Evolutionary conservation across 2,113 vertebrate species (phyloP).

Genomic region (Carollia perspicillata): DNA sequence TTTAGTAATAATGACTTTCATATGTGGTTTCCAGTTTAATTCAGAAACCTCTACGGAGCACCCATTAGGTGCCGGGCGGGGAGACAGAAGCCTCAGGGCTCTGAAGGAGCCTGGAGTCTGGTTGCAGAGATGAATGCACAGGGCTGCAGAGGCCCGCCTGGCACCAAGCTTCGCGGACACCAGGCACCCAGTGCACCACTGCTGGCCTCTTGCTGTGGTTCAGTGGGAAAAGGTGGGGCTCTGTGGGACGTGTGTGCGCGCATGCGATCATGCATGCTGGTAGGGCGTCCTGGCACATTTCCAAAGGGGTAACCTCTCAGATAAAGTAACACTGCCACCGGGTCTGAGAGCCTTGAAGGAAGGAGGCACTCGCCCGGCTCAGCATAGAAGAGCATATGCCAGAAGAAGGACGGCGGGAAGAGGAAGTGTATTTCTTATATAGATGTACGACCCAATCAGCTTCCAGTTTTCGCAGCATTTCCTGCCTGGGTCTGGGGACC

Average conservation of each 20-base stretch:
- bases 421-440: background rate
- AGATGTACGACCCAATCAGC: background rate
- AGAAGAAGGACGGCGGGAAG: background rate
- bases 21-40: background rate
- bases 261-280: background rate
- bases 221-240: background rate
- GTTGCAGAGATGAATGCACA: background rate
- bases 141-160: rapidly evolving
- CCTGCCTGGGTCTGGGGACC: background rate
- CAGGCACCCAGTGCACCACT: background rate
- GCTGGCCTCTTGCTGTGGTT: background rate
- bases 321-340: background rate
- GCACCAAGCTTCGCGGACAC: background rate
- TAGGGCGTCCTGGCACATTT: background rate
- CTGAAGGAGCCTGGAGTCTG: background rate
- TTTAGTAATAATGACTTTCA: conserved; percentile 4
- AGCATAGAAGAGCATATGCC: background rate
- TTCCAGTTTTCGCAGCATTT: background rate
- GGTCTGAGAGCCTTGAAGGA: background rate
- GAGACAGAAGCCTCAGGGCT: background rate
- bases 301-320: background rate
- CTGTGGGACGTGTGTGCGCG: rapidly evolving
- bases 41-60: background rate
- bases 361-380: background rate
- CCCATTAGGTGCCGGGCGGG: background rate